Conservation (phyloP, 30 jellyfish, hydroid and myxozoan genomes). For the Nemopilema nomurai region DNA sequence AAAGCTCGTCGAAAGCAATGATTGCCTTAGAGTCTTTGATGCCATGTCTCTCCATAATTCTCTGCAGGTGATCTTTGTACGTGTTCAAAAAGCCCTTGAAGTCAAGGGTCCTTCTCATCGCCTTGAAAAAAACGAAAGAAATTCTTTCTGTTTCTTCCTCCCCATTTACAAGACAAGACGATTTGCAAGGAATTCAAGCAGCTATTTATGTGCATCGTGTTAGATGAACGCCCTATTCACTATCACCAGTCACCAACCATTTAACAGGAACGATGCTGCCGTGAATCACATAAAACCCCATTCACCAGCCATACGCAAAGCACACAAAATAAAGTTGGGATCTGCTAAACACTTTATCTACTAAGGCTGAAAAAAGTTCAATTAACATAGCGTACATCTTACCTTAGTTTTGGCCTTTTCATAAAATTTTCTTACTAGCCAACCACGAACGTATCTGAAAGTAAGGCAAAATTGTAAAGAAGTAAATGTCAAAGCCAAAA, state of each 20-base stretch:
- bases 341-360: not conserved
- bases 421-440: slow-evolving; percentile 64
- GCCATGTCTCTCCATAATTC: slow-evolving; percentile 82
- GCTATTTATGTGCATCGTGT: not conserved
- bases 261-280: not conserved
- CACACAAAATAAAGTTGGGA: not conserved
- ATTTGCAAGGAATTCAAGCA: not conserved
- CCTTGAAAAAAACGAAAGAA: slow-evolving; percentile 22
- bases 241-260: not conserved
- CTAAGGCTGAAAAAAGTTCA: no score
- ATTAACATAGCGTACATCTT: not conserved
- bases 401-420: slow-evolving; percentile 69
- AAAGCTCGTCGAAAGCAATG: slow-evolving; percentile 64
- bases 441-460: slow-evolving; percentile 73
- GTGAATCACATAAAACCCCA: no score
- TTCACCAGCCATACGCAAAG: no score
- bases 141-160: not conserved
- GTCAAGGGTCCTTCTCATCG: slow-evolving; percentile 79
- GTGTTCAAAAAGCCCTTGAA: slow-evolving; percentile 66
- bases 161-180: not conserved
- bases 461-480: not conserved
- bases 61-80: slow-evolving; percentile 55
- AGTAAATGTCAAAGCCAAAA: not conserved
- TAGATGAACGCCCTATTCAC: not conserved
- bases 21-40: slow-evolving; percentile 57